Conservation (phyloP, 2,797 vertebrate genomes). For the Arremon brunneinucha region DNA sequence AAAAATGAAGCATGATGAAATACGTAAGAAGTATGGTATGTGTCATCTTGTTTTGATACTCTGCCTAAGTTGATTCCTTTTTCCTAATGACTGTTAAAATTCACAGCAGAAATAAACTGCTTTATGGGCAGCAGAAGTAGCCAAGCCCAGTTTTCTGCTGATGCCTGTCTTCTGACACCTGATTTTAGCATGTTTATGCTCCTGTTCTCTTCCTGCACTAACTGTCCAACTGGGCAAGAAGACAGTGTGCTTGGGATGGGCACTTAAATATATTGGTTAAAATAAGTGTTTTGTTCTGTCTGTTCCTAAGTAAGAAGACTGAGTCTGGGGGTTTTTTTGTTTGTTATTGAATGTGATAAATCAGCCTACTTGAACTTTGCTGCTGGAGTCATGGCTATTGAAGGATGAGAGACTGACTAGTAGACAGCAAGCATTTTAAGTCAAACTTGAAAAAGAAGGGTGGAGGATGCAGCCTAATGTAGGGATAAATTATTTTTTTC, state of each 20-base stretch:
- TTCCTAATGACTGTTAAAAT: neutral
- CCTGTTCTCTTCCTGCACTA: neutral
- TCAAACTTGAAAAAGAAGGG: neutral
- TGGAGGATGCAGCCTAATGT: neutral
- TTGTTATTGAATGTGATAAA: neutral
- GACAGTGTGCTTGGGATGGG: neutral
- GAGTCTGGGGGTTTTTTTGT: neutral
- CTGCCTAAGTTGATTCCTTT: neutral
- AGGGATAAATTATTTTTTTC: neutral
- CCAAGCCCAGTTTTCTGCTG: neutral
- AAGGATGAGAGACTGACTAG: neutral
- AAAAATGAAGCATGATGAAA: slow-evolving; percentile 82
- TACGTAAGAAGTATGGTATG: slow-evolving; percentile 90
- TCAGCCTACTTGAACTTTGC: neutral
- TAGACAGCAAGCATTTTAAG: neutral
- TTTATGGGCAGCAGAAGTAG: neutral
- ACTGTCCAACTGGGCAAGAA: neutral
- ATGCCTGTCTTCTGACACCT: neutral
- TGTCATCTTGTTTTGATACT: slow-evolving; percentile 11
- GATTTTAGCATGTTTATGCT: neutral
- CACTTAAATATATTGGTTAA: neutral
- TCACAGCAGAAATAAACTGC: neutral
- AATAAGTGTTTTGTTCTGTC: neutral
- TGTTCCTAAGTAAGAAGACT: neutral
- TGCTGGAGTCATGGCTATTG: neutral